Evolutionary conservation across 2,113 vertebrate genomes (phyloP), one percentile per base, ranked within the genome.

Genomic region (Otocyon megalotis): DNA sequence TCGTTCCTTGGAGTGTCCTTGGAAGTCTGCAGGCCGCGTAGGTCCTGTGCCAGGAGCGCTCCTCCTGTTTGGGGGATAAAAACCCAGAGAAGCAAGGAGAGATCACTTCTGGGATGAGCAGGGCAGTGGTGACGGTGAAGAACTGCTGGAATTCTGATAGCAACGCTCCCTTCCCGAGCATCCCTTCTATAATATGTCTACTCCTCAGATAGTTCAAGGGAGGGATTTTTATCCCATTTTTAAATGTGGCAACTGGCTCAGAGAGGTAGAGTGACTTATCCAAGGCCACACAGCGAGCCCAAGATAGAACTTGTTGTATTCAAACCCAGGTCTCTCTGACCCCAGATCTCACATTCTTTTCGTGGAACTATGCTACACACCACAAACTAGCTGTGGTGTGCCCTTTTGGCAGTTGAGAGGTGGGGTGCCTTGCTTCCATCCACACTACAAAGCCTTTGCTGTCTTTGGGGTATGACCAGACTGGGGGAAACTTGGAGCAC

Each of bases 161-260:
- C 35, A 56, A 13, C 26, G 9, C 24, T 53, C 53, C 11, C 12
- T 58, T 87, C 54, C 26, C 32, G 30, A n/a, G 19, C 10, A 9
- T 62, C 22, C n/a, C 16, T 26, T 50, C 0, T 16, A 5, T 13
- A 22, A 35, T 26, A 11, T 30, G 48, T 56, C 14, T 0, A 2
- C 17, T 43, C 10, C 15, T 93, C 77, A 53, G n/a, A 79, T 16
- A 20, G 1, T 48, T 76, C 53, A 28, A 19, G 1, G 54, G 62
- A 88, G 24, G 15, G 62, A 26, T 28, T 83, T 80, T 69, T 54
- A 79, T n/a, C 48, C 67, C 17, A 69, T 26, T 63, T 93, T 86
- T 35, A 96, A 89, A 62, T 53, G 58, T 26, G 30, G 50, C 67
- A 32, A 65, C 56, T 67, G 84, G 54, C 20, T 62, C 82, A 62